Conservation (phyloP, 1,140 invertebrate genomes). For the Drosophila tsacasi region DNA sequence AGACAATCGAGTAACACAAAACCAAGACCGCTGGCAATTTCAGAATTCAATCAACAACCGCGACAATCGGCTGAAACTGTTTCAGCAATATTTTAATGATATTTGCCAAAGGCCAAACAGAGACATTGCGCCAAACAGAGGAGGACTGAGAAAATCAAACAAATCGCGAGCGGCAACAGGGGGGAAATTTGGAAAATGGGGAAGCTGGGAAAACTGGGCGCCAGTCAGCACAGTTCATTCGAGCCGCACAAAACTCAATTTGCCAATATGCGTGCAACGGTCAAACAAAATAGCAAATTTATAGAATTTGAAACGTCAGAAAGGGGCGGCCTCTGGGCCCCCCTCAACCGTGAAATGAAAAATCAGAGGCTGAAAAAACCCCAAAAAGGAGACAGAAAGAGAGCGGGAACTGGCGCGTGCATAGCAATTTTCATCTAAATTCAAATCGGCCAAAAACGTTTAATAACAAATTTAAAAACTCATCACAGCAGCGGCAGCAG, state of each 20-base stretch:
- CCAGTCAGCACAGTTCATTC: slow-evolving; percentile 28
- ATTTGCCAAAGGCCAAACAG: slow-evolving; percentile 48
- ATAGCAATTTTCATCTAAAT: slow-evolving; percentile 72
- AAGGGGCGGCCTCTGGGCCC: slow-evolving; percentile 19
- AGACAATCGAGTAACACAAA: neutral
- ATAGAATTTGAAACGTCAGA: slow-evolving; percentile 72
- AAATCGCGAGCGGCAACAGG: slow-evolving; percentile 1
- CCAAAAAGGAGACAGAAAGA: slow-evolving; percentile 18
- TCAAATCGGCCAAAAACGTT: slow-evolving; percentile 78
- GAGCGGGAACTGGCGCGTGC: neutral
- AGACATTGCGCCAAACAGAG: slow-evolving; percentile 26
- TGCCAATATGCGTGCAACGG: slow-evolving; percentile 60
- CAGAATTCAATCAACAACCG: slow-evolving; percentile 46
- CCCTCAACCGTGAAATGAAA: slow-evolving; percentile 22
- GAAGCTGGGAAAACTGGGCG: slow-evolving; percentile 9
- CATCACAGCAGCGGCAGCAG: slow-evolving; percentile 43
- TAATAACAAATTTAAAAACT: slow-evolving; percentile 82
- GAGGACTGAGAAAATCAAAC: slow-evolving; percentile 23
- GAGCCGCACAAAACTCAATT: slow-evolving; percentile 69
- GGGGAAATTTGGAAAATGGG: slow-evolving; percentile 7
- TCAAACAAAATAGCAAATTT: slow-evolving; percentile 79
- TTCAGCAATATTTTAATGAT: slow-evolving; percentile 56
- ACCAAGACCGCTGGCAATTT: slow-evolving; percentile 13
- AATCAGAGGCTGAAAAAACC: slow-evolving; percentile 34
- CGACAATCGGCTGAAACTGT: slow-evolving; percentile 41